Percentiles rank a stretch among this genome's conserved stretches.
These are phyloP conservation scores for Gila orcuttii DNA, from an alignment of 2,113 vertebrate species.

Conservation along the genomic window DNA sequence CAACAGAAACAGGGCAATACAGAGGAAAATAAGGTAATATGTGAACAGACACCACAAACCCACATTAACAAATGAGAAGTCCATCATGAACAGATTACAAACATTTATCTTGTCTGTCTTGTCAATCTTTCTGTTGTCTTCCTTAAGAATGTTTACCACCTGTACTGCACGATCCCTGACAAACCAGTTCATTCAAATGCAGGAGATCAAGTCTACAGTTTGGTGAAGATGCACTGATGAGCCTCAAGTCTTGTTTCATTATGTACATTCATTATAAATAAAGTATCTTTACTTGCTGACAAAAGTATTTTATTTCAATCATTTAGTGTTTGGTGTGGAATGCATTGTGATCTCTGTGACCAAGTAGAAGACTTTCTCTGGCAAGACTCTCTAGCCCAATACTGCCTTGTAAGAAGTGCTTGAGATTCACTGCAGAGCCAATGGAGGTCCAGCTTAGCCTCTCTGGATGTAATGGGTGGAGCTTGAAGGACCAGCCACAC, in stretches of 20 bases:
- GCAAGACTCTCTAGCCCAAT: background rate
- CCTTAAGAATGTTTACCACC: conserved; percentile 25
- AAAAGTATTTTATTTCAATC: too few relatives aligned
- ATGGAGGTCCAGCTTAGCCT: too few relatives aligned
- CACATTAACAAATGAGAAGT: background rate
- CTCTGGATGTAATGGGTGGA: too few relatives aligned
- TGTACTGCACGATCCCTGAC: conserved; percentile 50
- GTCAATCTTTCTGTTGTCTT: background rate
- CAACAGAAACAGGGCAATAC: background rate
- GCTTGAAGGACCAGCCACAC: too few relatives aligned
- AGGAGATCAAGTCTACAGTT: conserved; percentile 32
- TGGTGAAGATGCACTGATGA: conserved; percentile 35
- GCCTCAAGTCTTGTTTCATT: background rate
- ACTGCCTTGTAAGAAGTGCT: background rate
- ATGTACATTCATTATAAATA: background rate
- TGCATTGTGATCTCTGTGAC: background rate
- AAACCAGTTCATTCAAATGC: background rate
- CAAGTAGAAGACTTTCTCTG: background rate
- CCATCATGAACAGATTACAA: background rate
- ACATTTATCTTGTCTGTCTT: background rate
- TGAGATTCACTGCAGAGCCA: too few relatives aligned
- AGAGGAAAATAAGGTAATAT: background rate
- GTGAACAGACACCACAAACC: background rate
- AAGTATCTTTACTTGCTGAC: background rate
- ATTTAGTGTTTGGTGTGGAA: background rate